Base-by-base conservation (phyloP, 2,797 vertebrate genomes). In the Octomys mimax region DNA sequence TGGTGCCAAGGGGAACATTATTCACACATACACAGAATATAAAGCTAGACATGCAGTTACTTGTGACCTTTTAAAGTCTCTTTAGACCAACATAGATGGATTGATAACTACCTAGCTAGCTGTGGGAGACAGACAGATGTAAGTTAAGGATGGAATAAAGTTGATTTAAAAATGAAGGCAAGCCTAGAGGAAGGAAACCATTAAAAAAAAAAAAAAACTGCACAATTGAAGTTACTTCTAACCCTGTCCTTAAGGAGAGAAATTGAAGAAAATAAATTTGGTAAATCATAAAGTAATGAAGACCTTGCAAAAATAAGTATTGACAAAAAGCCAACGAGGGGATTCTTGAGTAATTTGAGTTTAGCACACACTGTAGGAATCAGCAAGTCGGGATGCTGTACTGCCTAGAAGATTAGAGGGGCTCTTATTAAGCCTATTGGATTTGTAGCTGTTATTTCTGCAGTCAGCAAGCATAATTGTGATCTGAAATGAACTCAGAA, bases 221-320 rank as follows among this genome's bases (percentile, higher is more conserved):
- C 26, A 62, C 42, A 83, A 93, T 66, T 92, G 78, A 92, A 79
- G 62, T 93, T 95, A 84, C 78, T 98, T 98, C 78, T 39, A 98
- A 98, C 98, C 96, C 96, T 97, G 87, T 98, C 95, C 98, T 98
- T 98, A 98, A 97, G 97, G 98, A 92, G 96, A 97, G 96, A 98
- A 98, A 98, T 97, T 97, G 97, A 98, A 98, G 97, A 98, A 98
- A 98, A 98, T 96, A 97, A 97, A 98, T 98, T 98, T 26, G 95
- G 97, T 97, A 98, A 98, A 98, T 98, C 98, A 98, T 96, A 98
- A 98, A 98, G 97, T 98, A 98, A 99, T 98, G 98, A 98, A 98
- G 98, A 98, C 97, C 97, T 98, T 98, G 98, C 98, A 98, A 98
- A 98, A 98, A 98, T 96, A 98, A 97, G 97, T 98, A 97, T 98